Base-by-base conservation (phyloP, 2,888 invertebrate species). In the Tricholauxania praeusta region DNA sequence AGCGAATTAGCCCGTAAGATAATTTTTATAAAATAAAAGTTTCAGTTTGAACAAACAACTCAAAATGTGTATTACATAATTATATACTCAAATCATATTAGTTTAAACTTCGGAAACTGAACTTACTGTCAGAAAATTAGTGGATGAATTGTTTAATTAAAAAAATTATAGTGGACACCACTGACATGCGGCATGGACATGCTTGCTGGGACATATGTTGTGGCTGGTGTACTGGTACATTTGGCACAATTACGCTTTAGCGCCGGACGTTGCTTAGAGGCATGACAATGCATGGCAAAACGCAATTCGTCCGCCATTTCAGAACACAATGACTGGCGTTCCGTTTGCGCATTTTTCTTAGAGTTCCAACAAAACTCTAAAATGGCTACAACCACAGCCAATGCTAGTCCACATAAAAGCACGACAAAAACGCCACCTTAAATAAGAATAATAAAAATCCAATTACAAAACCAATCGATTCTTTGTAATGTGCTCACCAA, bases 301-400 rank as follows among this genome's bases (percentile, higher is more conserved):
- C 96, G 90, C 74, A 98, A 88, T 88, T 98, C 97, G 89, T 97
- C 93, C 1, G 91, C 95, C 95, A 98, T 96, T 89, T 98, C 97
- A 57, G 96, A 94, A 87, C 97, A 98, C 68, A 98, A 88, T 1
- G 96, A 96, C 89, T 96, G 95, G 85, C 91, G 87, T 75, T 94
- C 95, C 17, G 94, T 93, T 83, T 93, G 93, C 0, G 95, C 92
- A 82, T 95, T 95, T 86, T 95, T 96, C 87, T 93, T 94, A 0
- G 96, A 95, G 85, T 97, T 96, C 95, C 96, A 96, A 82, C 96
- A 96, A 86, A 98, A 98, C 85, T 98, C 97, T 80, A 97, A 88
- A 74, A 98, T 94, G 12, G 97, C 97, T 5, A 97, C 96, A 70
- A 98, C 90, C 75, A 98, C 94, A 0, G 98, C 96, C 47, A 97